Base-by-base conservation (phyloP, 92 coral and sea anemone genomes). In the Metridium senile region DNA sequence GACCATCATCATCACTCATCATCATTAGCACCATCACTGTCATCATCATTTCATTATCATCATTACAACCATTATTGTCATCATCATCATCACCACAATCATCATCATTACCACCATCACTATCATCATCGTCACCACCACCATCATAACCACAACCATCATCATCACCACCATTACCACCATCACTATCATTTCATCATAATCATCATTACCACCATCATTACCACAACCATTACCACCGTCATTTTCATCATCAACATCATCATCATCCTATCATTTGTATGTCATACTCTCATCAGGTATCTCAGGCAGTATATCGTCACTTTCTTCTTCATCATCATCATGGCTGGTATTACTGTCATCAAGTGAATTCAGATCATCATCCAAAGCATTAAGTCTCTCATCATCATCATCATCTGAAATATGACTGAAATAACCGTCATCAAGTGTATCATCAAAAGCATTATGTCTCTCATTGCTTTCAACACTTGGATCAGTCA, bases 201-300 rank as follows among this genome's bases (percentile, higher is more conserved):
- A 4, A 39, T 13, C 49, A 39, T 39, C 49, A 39, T 39, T 6
- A 39, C 13, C 49, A 39, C 13, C 13, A 39, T 39, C 13, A 39
- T 13, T 13, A 39, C 13, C 49, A 39, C 13, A 6, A 39, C 49
- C 49, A 39, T 39, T 13, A 39, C 13, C 49, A 39, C 13, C 49
- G 13, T 13, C 49, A 39, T 39, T 13, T 4, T 39, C 49, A 39
- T 39, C 49, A 39, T 13, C 49, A 39, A 4, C 49, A 39, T 39
- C 49, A 39, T 39, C 49, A 39, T 13, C 49, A 39, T 39, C 49
- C 6, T 39, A 39, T 39, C 13, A 39, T 13, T 13, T 4, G 6
- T 13, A 39, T 13, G 49, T 23, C 76, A 26, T 58, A 73, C 78
- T 73, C 13, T 73, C 76, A 29, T 71, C 63, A 20, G 76, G 47